A percentile compares a stretch with the other conserved stretches of the same genome.
Evolutionary conservation across 1,140 invertebrate species (phyloP).

Genomic region (Panonychus citri): DNA sequence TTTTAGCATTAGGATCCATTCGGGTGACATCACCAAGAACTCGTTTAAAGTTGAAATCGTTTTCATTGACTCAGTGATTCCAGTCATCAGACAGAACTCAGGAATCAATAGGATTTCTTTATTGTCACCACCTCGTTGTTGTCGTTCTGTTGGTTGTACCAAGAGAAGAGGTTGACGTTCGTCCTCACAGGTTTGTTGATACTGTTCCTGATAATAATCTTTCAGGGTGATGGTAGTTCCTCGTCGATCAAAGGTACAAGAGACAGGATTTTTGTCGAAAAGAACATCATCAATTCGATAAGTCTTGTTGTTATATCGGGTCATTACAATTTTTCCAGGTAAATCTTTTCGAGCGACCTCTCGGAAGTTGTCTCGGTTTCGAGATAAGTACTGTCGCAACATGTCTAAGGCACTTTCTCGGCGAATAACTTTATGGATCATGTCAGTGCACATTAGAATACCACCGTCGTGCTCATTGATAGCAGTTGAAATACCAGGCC

Average conservation of each 20-base stretch:
- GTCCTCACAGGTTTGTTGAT: slow-evolving; percentile 21
- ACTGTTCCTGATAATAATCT: slow-evolving; percentile 24
- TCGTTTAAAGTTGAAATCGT: slow-evolving; percentile 8
- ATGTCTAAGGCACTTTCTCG: slow-evolving; percentile 15
- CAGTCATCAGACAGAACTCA: slow-evolving; percentile 22
- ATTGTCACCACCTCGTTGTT: slow-evolving; percentile 1
- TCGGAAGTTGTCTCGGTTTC: not conserved
- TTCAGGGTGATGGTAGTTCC: slow-evolving; percentile 14
- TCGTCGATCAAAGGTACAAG: slow-evolving; percentile 18
- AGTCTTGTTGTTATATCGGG: slow-evolving; percentile 28
- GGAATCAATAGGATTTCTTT: slow-evolving; percentile 19
- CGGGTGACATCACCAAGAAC: slow-evolving; percentile 48
- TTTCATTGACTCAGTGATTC: slow-evolving; percentile 17
- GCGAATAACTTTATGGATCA: slow-evolving; percentile 47
- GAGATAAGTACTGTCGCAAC: not conserved
- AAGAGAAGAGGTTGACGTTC: slow-evolving; percentile 20
- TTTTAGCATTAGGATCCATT: slow-evolving; percentile 23
- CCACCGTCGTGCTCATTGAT: slow-evolving; percentile 48
- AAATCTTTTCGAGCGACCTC: slow-evolving; percentile 3
- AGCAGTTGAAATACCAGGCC: slow-evolving; percentile 34
- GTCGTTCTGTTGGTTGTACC: slow-evolving; percentile 12
- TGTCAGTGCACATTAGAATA: slow-evolving; percentile 45
- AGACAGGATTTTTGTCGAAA: slow-evolving; percentile 21
- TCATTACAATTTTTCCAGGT: slow-evolving; percentile 22
- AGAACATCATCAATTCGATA: slow-evolving; percentile 27